Conservation (phyloP, 2,113 vertebrate species). For the Isurus oxyrinchus region DNA sequence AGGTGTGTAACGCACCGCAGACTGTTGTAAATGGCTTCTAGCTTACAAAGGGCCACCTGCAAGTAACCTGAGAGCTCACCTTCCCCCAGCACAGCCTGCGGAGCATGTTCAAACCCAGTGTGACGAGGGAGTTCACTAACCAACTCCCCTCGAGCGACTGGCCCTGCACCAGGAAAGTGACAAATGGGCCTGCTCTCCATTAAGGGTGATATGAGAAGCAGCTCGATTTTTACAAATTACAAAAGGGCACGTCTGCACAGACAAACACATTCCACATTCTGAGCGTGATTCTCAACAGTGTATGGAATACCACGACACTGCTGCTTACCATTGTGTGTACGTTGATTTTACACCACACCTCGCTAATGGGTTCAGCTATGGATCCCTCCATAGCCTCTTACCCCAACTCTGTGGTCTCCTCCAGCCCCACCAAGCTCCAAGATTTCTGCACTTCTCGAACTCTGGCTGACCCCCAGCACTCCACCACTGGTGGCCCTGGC, state of each 20-base stretch:
- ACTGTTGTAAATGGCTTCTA: neutral
- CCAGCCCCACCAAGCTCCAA: no score
- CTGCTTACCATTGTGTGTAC: neutral
- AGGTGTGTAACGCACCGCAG: neutral
- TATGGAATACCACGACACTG: neutral
- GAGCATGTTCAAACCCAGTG: neutral
- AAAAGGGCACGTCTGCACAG: neutral
- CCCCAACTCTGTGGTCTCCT: no score
- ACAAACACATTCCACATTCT: neutral
- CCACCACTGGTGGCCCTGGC: no score
- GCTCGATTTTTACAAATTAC: neutral
- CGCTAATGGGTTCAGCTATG: neutral
- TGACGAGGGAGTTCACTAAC: neutral
- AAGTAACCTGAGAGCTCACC: neutral
- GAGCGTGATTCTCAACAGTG: neutral
- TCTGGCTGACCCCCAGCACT: no score
- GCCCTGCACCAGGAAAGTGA: neutral
- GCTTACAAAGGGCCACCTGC: neutral
- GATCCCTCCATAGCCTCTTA: no score
- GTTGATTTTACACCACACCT: neutral
- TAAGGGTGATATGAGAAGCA: neutral
- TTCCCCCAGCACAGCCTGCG: neutral
- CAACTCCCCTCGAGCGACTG: neutral
- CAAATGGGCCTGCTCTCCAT: neutral
- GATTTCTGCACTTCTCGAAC: no score